These are phyloP conservation scores for Liparis tanakae DNA, from an alignment of 2,797 vertebrate species.

Conservation along the genomic window DNA sequence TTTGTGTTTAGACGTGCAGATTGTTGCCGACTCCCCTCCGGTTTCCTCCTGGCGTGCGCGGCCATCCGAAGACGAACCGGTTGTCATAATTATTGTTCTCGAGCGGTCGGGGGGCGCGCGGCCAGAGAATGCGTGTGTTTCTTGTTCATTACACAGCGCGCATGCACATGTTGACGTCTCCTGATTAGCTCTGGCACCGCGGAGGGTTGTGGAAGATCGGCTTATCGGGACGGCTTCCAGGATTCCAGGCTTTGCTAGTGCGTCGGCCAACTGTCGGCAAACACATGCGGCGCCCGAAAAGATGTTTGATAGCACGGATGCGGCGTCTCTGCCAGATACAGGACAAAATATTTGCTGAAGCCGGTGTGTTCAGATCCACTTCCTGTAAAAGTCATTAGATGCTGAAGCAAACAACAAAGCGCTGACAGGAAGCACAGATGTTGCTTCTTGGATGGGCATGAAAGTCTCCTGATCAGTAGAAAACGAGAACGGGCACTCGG, in stretches of 20 bases:
- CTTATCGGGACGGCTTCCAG: slow-evolving; percentile 49
- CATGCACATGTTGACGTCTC: slow-evolving; percentile 37
- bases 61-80: slow-evolving; percentile 30
- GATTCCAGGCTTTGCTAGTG: slow-evolving; percentile 46
- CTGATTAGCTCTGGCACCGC: slow-evolving; percentile 63
- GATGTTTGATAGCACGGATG: slow-evolving; percentile 35
- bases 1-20: slow-evolving; percentile 38
- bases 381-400: background rate
- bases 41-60: background rate
- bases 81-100: slow-evolving; percentile 29
- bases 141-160: slow-evolving; percentile 16
- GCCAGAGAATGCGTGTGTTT: background rate
- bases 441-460: background rate
- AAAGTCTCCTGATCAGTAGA: background rate
- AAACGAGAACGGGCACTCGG: too few relatives aligned
- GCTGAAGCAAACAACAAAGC: background rate
- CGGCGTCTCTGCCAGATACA: slow-evolving; percentile 2
- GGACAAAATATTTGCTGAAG: slow-evolving; percentile 2
- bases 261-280: slow-evolving; percentile 33
- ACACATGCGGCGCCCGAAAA: slow-evolving; percentile 23
- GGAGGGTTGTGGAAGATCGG: slow-evolving; percentile 37
- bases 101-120: background rate
- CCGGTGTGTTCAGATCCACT: background rate
- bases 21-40: slow-evolving; percentile 11
- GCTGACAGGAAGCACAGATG: background rate